phyloP scores from a whole-genome alignment of 2,113 vertebrate genomes.

The Thinocorus orbignyianus region DNA sequence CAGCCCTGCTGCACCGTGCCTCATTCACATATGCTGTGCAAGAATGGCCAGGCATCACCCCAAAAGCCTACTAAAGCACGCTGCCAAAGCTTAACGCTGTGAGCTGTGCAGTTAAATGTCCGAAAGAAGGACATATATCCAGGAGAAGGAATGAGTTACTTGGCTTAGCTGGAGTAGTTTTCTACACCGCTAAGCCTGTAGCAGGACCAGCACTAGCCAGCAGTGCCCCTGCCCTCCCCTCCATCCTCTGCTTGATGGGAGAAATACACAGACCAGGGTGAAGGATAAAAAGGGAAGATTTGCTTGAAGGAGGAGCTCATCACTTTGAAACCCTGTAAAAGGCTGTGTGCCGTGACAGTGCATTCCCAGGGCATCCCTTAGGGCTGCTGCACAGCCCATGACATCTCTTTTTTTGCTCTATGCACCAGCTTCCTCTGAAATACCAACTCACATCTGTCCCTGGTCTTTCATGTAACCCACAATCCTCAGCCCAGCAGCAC shows the following conservation, averaged over 20 bases:
- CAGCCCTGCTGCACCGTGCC: background rate
- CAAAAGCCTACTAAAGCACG: background rate
- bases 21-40: background rate
- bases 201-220: background rate
- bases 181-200: fast-evolving
- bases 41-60: background rate
- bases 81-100: background rate
- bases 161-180: background rate
- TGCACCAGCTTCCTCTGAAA: background rate
- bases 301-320: background rate
- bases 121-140: background rate
- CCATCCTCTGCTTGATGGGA: background rate
- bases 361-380: background rate
- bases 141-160: background rate
- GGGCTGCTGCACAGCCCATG: background rate
- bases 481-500: background rate
- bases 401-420: background rate
- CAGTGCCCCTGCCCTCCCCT: background rate
- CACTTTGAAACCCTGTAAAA: fast-evolving
- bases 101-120: background rate
- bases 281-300: background rate
- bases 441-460: background rate
- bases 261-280: background rate
- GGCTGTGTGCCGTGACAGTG: background rate
- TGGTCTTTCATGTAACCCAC: background rate